Percentiles rank a stretch among this genome's conserved stretches.
Evolutionary conservation across 92 coral and sea anemone genomes (phyloP).

Genomic region (Isaurus tuberculatus): DNA sequence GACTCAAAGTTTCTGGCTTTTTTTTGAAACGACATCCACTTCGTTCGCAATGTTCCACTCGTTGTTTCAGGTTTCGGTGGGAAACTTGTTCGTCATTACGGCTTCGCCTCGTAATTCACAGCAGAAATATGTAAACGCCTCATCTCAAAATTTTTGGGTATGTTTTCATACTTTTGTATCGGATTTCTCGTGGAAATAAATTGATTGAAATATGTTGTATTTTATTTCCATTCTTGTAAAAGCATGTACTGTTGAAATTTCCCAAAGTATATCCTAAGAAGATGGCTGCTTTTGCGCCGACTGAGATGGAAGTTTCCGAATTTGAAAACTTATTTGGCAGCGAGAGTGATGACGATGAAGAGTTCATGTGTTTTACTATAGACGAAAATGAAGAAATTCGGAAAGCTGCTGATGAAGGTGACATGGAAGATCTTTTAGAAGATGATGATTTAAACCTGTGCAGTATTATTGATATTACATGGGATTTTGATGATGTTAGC

Average conservation of each 20-base stretch:
- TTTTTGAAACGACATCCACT: background rate
- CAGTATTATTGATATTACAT: slow-evolving; percentile 1
- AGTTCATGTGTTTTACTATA: too few relatives aligned
- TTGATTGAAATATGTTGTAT: background rate
- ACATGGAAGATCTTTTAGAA: slow-evolving; percentile 1
- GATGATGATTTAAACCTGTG: background rate
- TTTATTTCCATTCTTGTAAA: background rate
- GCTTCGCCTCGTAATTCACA: background rate
- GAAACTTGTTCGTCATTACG: background rate
- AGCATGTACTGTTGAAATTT: background rate
- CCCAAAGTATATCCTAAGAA: background rate
- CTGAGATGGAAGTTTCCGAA: background rate
- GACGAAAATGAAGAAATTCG: background rate
- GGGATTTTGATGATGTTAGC: background rate
- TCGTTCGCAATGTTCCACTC: background rate
- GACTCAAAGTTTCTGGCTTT: background rate
- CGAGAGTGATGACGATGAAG: too few relatives aligned
- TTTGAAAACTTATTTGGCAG: too few relatives aligned
- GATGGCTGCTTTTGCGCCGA: background rate
- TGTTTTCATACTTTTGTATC: background rate
- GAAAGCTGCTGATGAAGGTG: background rate
- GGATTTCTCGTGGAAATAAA: background rate
- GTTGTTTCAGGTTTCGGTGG: background rate
- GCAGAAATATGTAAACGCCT: slow-evolving; percentile 4
- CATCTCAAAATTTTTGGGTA: background rate